These are phyloP conservation scores for Thamnophis elegans DNA, from an alignment of 2,797 vertebrate genomes.

Conservation along the genomic window DNA sequence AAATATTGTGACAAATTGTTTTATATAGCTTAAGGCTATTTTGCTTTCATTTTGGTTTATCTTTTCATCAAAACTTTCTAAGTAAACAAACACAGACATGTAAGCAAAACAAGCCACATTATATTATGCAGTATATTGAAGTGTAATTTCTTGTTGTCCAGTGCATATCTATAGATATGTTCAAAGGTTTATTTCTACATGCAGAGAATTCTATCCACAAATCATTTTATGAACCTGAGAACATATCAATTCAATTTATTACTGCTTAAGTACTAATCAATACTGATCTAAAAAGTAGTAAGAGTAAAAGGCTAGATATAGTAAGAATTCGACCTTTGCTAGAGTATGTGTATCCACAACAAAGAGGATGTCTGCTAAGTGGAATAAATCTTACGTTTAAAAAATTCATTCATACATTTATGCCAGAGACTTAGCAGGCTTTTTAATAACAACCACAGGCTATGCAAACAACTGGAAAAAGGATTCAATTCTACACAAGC, in stretches of 20 bases:
- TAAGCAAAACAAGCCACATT: not conserved
- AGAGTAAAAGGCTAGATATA: not conserved
- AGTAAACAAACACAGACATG: not conserved
- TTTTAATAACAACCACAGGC: not conserved
- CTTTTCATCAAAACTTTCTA: constrained; percentile 10
- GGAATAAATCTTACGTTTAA: not conserved
- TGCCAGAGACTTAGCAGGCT: not conserved
- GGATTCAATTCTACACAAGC: not conserved
- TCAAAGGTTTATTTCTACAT: not conserved
- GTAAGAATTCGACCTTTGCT: not conserved
- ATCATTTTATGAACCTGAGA: not conserved
- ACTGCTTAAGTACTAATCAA: not conserved
- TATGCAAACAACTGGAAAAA: too few species aligned
- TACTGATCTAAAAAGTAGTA: not conserved
- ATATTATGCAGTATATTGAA: not conserved
- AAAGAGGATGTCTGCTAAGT: not conserved
- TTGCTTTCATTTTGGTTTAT: constrained; percentile 3
- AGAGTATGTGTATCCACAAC: not conserved
- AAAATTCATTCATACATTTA: not conserved
- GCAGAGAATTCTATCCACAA: not conserved
- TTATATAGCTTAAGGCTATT: not conserved
- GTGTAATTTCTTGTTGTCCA: not conserved
- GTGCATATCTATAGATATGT: not conserved
- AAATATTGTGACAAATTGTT: not conserved
- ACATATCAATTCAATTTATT: not conserved